These are phyloP conservation scores for Thymelicus lineola DNA, from an alignment of 2,888 invertebrate genomes.

Conservation along the genomic window DNA sequence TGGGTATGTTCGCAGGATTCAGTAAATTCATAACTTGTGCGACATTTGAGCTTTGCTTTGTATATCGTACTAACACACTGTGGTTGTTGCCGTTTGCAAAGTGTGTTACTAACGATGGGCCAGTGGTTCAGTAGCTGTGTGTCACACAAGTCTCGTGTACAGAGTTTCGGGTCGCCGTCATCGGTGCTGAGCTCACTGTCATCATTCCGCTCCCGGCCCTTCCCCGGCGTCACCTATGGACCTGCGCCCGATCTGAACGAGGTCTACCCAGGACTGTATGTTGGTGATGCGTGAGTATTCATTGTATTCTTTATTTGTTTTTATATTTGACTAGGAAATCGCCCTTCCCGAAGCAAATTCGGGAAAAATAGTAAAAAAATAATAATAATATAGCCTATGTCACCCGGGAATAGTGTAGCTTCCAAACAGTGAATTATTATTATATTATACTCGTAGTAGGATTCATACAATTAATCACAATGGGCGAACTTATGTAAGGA, in stretches of 20 bases:
- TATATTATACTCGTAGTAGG: too few relatives aligned
- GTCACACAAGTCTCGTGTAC: constrained; percentile 55
- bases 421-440: too few relatives aligned
- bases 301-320: not conserved
- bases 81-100: constrained; percentile 14
- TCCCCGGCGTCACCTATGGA: constrained; percentile 69
- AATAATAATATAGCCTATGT: too few relatives aligned
- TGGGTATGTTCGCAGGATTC: too few relatives aligned
- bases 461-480: too few relatives aligned
- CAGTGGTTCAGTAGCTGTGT: constrained; percentile 58
- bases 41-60: not conserved
- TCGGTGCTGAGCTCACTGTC: constrained; percentile 72
- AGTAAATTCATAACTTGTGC: too few relatives aligned
- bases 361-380: too few relatives aligned
- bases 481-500: too few relatives aligned
- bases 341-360: too few relatives aligned
- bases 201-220: constrained; percentile 66
- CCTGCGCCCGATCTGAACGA: constrained; percentile 89
- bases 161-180: constrained; percentile 73
- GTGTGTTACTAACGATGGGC: constrained; percentile 53
- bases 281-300: constrained; percentile 90
- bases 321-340: too few relatives aligned
- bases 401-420: too few relatives aligned
- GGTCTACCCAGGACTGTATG: constrained; percentile 90
- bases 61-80: constrained; percentile 11